Conservation (phyloP, 2,113 vertebrate species). For the Rattus rattus region DNA sequence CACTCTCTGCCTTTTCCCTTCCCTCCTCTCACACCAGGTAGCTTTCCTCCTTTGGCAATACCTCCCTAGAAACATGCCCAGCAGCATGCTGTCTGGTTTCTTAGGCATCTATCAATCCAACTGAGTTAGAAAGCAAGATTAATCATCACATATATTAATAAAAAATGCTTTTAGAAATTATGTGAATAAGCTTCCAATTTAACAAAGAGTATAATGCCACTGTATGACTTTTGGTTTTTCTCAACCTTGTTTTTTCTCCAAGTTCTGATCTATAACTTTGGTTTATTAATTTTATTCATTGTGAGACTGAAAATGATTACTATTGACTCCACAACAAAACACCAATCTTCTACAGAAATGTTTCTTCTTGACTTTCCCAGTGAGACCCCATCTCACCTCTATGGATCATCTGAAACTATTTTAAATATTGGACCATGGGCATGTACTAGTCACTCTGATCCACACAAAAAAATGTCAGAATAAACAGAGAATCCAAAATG, state of each 20-base stretch:
- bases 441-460: not conserved
- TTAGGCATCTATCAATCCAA: not conserved
- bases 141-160: not conserved
- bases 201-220: conserved; percentile 39
- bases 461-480: not conserved
- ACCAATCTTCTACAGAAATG: conserved; percentile 18
- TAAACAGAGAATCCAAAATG: not conserved
- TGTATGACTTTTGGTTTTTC: not conserved
- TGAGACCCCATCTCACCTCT: not conserved
- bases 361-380: conserved; percentile 39
- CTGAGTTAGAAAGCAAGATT: not conserved
- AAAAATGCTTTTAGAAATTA: not conserved
- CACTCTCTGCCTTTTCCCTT: not conserved
- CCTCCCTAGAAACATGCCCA: not conserved
- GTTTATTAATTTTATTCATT: not conserved
- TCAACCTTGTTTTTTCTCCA: not conserved
- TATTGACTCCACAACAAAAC: conserved; percentile 21
- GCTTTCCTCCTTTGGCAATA: no score
- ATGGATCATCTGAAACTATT: not conserved
- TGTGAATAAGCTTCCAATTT: conserved; percentile 6
- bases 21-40: not conserved
- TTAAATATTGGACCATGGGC: not conserved
- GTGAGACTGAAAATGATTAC: not conserved
- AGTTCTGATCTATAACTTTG: not conserved
- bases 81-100: not conserved